Evolutionary conservation across 2,113 vertebrate genomes (phyloP).

Genomic region (Noturus placidus): DNA sequence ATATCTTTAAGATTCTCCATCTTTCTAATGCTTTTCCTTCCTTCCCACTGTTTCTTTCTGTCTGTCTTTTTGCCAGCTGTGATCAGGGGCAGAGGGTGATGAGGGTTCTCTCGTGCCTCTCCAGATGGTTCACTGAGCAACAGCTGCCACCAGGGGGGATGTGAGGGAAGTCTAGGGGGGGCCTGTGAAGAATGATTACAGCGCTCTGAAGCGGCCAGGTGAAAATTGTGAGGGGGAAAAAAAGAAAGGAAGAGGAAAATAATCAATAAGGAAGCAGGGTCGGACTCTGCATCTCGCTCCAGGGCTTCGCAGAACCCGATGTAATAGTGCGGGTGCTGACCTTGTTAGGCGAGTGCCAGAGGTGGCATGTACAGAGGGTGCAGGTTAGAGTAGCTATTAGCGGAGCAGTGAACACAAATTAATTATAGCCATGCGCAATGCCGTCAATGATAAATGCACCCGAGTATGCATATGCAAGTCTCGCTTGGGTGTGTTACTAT

Average conservation of each 20-base stretch:
- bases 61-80: conserved; percentile 62
- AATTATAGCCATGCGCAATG: conserved; percentile 39
- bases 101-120: conserved; percentile 70
- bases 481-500: conserved; percentile 34
- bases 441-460: conserved; percentile 41
- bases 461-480: conserved; percentile 32
- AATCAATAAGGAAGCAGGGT: conserved; percentile 56
- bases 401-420: conserved; percentile 31
- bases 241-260: conserved; percentile 45
- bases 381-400: conserved; percentile 50
- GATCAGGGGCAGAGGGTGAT: conserved; percentile 72
- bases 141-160: conserved; percentile 62
- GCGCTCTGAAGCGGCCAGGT: conserved; percentile 65
- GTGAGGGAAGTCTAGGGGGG: conserved; percentile 31
- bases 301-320: background rate
- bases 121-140: conserved; percentile 71
- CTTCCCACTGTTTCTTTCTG: background rate
- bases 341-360: conserved; percentile 43
- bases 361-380: conserved; percentile 40
- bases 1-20: conserved; percentile 29
- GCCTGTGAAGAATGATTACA: conserved; percentile 59
- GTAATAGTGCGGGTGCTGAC: conserved; percentile 35
- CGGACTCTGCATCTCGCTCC: background rate
- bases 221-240: conserved; percentile 55
- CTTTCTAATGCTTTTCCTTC: conserved; percentile 10